These are phyloP conservation scores for Leptocoma aspasia DNA, from an alignment of 2,113 vertebrate genomes.

Conservation along the genomic window DNA sequence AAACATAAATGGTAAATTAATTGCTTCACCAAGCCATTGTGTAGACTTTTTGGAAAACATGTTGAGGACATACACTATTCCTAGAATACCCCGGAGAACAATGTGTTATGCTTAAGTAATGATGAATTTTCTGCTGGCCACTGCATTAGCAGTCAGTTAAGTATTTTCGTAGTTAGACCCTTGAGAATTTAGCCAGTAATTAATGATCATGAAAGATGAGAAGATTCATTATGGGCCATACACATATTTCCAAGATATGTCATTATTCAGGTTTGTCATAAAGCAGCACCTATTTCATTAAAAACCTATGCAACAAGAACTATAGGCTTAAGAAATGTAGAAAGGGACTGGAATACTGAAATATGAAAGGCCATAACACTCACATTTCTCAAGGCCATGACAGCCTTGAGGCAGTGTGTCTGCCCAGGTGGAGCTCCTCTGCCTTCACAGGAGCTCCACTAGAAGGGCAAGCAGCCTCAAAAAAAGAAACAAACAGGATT, in stretches of 20 bases:
- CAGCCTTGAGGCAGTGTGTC: background rate
- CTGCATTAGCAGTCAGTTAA: slow-evolving; percentile 20
- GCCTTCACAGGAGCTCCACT: background rate
- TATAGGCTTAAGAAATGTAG: background rate
- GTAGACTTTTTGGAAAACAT: background rate
- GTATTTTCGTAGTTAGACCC: slow-evolving; percentile 25
- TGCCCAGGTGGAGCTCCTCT: background rate
- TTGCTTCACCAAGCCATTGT: background rate
- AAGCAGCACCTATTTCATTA: background rate
- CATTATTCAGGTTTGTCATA: background rate
- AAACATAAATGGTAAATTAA: slow-evolving; percentile 38
- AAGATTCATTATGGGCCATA: background rate
- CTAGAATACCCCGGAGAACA: background rate
- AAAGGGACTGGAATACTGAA: background rate
- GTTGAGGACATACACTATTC: background rate
- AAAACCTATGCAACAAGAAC: background rate
- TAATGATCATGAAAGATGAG: slow-evolving; percentile 23
- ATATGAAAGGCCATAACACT: background rate
- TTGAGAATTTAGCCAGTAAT: slow-evolving; percentile 35
- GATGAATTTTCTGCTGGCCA: slow-evolving; percentile 35
- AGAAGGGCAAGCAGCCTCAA: background rate
- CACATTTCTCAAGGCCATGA: background rate
- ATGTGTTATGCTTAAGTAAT: slow-evolving; percentile 15
- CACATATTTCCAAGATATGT: background rate
- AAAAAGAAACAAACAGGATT: background rate